These are phyloP conservation scores for Melanargia galathea DNA, from an alignment of 2,888 invertebrate species.

Conservation along the genomic window DNA sequence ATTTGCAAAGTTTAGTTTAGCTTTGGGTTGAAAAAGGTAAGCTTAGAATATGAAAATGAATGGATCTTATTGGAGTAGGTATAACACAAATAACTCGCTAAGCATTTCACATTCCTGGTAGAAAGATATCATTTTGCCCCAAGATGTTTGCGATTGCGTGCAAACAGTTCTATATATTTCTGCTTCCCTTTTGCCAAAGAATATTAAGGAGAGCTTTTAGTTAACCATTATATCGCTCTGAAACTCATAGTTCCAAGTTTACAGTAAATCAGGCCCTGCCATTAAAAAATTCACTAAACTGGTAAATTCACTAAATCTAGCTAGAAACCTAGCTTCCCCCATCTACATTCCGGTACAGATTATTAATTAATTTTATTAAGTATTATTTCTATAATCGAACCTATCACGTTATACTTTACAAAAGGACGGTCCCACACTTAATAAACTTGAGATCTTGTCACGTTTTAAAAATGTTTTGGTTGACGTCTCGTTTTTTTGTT, in stretches of 20 bases:
- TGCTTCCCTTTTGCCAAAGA: neutral
- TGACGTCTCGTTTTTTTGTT: constrained; percentile 55
- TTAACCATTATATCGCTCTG: neutral
- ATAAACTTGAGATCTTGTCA: constrained; percentile 69
- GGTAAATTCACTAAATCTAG: constrained; percentile 66
- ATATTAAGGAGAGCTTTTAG: too few relatives aligned
- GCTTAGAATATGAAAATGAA: neutral
- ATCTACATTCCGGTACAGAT: constrained; percentile 52
- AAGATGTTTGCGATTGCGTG: neutral
- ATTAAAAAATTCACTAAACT: constrained; percentile 61
- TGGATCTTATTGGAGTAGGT: neutral
- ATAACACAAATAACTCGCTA: neutral
- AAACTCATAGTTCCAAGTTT: neutral
- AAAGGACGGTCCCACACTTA: constrained; percentile 80
- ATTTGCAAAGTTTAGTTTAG: too few relatives aligned
- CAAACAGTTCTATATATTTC: neutral
- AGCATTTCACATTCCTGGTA: neutral
- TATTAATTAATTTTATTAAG: constrained; percentile 32
- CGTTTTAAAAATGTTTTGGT: constrained; percentile 58
- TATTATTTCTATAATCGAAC: constrained; percentile 53
- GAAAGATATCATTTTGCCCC: neutral
- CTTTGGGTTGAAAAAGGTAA: neutral
- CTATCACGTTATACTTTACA: constrained; percentile 74
- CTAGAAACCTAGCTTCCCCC: constrained; percentile 64
- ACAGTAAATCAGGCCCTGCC: neutral